Percentiles rank a stretch among this genome's conserved stretches.
Evolutionary conservation across 2,797 vertebrate species (phyloP).

Genomic region (Enteromius paludinosus): DNA sequence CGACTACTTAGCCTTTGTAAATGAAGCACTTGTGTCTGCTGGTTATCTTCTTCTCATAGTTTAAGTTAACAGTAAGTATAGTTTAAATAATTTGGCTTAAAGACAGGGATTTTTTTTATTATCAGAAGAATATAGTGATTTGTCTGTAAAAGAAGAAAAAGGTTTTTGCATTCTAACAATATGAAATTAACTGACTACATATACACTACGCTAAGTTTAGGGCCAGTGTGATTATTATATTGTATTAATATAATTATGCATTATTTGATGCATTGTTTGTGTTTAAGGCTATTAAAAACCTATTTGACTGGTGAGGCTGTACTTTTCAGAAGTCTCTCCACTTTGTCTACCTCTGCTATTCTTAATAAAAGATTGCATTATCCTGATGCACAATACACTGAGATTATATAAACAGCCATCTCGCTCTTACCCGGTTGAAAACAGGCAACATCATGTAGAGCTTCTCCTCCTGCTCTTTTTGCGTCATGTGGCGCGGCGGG

Average conservation of each 20-base stretch:
- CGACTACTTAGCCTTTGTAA: conserved; percentile 22
- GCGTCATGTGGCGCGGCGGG: conserved; percentile 97
- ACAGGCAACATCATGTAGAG: conserved; percentile 99
- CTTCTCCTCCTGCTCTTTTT: conserved; percentile 99
- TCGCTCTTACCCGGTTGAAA: conserved; percentile 91
- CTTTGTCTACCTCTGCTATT: not conserved
- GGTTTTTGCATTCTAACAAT: not conserved
- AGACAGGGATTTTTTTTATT: not conserved
- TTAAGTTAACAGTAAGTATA: not conserved
- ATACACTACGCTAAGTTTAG: not conserved
- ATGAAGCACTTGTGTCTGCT: conserved; percentile 15
- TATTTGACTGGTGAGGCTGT: not conserved
- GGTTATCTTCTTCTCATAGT: conserved; percentile 11
- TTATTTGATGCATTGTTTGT: not conserved
- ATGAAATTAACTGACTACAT: not conserved
- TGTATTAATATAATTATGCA: no score
- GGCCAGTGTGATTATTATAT: not conserved
- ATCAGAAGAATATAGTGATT: not conserved
- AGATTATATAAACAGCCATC: not conserved
- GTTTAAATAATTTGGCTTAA: conserved; percentile 6
- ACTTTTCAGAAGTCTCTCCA: not conserved
- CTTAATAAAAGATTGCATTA: not conserved
- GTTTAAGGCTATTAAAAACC: not conserved
- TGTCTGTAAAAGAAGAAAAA: not conserved
- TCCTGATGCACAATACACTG: not conserved